Conservation (phyloP, 2,888 invertebrate genomes). For the Himalopsyche tibetana region DNA sequence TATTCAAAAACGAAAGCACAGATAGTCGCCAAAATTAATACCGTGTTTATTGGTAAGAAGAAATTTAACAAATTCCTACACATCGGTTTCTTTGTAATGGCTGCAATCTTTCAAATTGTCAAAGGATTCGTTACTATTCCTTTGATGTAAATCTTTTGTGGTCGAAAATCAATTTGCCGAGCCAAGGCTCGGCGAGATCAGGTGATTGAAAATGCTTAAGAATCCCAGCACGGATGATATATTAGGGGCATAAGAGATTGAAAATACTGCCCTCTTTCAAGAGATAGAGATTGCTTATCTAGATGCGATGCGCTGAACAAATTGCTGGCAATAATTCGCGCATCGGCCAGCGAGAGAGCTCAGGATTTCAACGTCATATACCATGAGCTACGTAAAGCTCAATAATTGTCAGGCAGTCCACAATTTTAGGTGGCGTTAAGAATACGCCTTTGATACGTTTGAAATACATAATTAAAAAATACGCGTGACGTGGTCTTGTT, state of each 20-base stretch:
- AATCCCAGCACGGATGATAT: constrained; percentile 53
- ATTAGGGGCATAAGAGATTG: constrained; percentile 53
- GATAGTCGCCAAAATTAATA: no score
- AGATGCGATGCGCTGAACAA: constrained; percentile 53
- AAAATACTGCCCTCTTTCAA: constrained; percentile 54
- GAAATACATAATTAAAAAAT: no score
- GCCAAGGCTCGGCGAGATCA: constrained; percentile 39
- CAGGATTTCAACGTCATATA: not conserved
- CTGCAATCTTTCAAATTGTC: not conserved
- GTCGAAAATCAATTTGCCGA: constrained; percentile 57
- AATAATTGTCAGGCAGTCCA: not conserved
- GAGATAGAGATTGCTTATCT: constrained; percentile 58
- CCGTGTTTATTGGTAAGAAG: not conserved
- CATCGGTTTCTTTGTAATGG: not conserved
- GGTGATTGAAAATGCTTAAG: constrained; percentile 47
- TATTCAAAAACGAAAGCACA: no score
- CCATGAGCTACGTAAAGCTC: not conserved
- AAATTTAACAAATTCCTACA: not conserved
- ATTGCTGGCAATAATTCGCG: constrained; percentile 57
- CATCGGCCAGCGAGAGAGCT: not conserved
- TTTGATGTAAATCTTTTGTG: constrained; percentile 6
- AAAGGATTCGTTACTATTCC: constrained; percentile 20
- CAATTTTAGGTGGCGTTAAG: no score
- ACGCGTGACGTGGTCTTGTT: no score
- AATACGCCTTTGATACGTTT: no score